A percentile compares a stretch with the other conserved stretches of the same genome.
phyloP scores from a whole-genome alignment of 2,113 vertebrate species.

The Capricornis sumatraensis region DNA sequence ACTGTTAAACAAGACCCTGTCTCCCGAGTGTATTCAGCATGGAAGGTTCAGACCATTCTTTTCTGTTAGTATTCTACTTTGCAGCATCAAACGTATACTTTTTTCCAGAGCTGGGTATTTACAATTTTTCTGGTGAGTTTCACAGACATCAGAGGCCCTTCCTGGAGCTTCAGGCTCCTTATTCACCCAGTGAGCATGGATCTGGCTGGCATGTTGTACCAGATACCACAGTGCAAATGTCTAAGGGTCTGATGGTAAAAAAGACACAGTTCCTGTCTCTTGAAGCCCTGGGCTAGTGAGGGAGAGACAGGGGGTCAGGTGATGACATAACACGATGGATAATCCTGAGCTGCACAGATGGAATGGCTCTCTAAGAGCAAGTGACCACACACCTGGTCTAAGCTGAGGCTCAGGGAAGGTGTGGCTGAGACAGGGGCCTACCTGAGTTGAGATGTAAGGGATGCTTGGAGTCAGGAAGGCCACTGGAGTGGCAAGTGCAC shows the following conservation, averaged over 20 bases:
- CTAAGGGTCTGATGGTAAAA: background rate
- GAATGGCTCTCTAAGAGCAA: background rate
- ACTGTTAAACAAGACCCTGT: background rate
- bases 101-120: background rate
- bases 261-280: background rate
- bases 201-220: rapidly evolving
- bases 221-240: background rate
- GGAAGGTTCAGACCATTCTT: background rate
- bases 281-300: background rate
- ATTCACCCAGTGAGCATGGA: background rate
- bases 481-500: background rate
- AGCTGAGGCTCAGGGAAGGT: background rate
- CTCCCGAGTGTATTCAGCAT: background rate
- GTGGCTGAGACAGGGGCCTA: background rate
- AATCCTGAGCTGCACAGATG: background rate
- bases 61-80: background rate
- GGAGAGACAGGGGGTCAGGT: background rate
- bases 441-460: background rate
- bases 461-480: background rate
- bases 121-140: background rate
- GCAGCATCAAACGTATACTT: background rate
- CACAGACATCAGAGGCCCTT: background rate
- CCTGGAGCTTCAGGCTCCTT: background rate
- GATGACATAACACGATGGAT: background rate
- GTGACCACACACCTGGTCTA: background rate